phyloP scores from a whole-genome alignment of 1,140 invertebrate genomes.

The Lerema accius region DNA sequence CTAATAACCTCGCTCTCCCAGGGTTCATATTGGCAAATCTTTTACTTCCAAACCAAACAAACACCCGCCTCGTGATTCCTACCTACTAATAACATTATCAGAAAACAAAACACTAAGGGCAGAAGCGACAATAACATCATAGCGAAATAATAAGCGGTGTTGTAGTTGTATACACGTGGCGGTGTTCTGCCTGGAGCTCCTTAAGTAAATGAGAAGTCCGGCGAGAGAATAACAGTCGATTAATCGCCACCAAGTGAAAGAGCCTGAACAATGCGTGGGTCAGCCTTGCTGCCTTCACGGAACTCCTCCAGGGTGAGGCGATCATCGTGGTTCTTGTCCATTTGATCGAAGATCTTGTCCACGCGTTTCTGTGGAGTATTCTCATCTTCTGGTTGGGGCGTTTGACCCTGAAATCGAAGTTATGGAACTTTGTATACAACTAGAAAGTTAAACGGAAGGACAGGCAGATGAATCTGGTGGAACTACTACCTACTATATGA shows the following conservation, averaged over 20 bases:
- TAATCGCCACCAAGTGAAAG: conserved; percentile 91
- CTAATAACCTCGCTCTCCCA: conserved; percentile 39
- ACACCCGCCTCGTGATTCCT: conserved; percentile 18
- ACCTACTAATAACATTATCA: conserved; percentile 6
- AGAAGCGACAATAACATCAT: conserved; percentile 9
- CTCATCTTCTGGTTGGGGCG: conserved; percentile 95
- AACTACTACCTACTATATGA: too few relatives aligned
- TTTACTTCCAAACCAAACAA: conserved; percentile 32
- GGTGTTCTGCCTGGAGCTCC: conserved; percentile 38
- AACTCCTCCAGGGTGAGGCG: conserved; percentile 98
- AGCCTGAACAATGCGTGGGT: conserved; percentile 99
- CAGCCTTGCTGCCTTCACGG: conserved; percentile 98
- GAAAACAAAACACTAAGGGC: conserved; percentile 2
- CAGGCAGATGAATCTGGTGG: too few relatives aligned
- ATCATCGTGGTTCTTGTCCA: conserved; percentile 99
- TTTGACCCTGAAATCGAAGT: conserved; percentile 88
- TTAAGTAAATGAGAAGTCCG: conserved; percentile 75
- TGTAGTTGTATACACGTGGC: conserved; percentile 41
- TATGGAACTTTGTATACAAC: too few relatives aligned
- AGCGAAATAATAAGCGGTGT: conserved; percentile 30
- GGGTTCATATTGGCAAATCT: conserved; percentile 63
- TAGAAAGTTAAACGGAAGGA: too few relatives aligned
- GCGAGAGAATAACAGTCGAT: conserved; percentile 80
- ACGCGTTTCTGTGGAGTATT: conserved; percentile 98
- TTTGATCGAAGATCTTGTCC: conserved; percentile 98